phyloP scores from a whole-genome alignment of 2,797 vertebrate genomes.

The Cuniculus paca region DNA sequence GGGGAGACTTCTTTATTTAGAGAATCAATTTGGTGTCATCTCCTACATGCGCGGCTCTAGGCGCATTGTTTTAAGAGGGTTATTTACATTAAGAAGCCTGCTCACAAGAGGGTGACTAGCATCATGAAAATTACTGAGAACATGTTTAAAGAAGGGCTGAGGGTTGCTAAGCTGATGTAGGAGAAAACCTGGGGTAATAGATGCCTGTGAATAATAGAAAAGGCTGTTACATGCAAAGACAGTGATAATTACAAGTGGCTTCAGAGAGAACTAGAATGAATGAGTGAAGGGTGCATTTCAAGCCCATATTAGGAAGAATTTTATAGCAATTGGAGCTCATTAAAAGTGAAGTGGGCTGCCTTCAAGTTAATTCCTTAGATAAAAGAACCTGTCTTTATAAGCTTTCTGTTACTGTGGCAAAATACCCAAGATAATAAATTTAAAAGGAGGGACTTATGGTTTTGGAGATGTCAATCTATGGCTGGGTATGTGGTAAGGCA shows the following conservation, averaged over 20 bases:
- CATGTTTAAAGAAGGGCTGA: background rate
- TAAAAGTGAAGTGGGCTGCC: background rate
- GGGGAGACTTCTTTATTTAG: background rate
- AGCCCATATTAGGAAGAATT: background rate
- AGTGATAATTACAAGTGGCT: background rate
- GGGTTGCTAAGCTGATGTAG: background rate
- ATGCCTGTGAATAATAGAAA: background rate
- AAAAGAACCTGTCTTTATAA: background rate
- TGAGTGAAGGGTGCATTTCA: background rate
- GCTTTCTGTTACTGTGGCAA: background rate
- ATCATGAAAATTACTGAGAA: background rate
- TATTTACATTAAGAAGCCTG: background rate
- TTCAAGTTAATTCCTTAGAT: background rate
- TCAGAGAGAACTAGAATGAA: background rate
- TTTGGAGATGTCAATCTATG: background rate
- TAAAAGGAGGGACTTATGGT: background rate
- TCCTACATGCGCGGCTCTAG: background rate
- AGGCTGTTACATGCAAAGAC: background rate
- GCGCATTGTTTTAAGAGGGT: background rate
- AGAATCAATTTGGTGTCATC: background rate
- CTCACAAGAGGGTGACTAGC: background rate
- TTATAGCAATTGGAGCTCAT: background rate
- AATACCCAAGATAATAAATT: background rate
- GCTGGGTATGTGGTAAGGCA: background rate
- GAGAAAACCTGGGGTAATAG: background rate